Base-by-base conservation (phyloP, 1,140 invertebrate genomes). In the Portunus trituberculatus region DNA sequence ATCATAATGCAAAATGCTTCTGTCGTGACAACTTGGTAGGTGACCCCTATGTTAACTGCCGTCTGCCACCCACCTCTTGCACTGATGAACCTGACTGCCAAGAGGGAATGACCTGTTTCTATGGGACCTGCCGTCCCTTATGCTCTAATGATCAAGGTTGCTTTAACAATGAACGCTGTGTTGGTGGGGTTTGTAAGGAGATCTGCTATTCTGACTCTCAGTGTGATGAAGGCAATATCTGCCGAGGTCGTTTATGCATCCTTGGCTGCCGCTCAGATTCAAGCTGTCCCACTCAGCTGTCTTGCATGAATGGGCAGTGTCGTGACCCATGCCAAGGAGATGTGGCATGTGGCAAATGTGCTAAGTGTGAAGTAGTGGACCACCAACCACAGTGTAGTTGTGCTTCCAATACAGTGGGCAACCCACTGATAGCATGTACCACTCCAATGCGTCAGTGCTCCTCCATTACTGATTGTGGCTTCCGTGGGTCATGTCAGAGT, bases 381-480 rank as follows among this genome's bases (percentile, higher is more conserved):
- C 98, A 99, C 96, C 97, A 98, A 46, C 98, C 98, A 0, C 98
- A 98, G 96, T 99, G 99, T 96, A 98, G 98, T 96, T 99, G 99
- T 96, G 98, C 98, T 4, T 97, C 97, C 45, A 98, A 98, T 96
- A 98, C 98, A 92, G 97, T 98, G 46, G 98, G 98, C 48, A 98
- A 99, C 97, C 98, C 98, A 12, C 97, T 98, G 0, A 97, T 98
- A 1, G 97, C 98, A 95, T 99, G 98, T 96, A 97, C 97, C 29
- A 98, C 98, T 97, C 97, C 98, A 84, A 97, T 97, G 6, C 97
- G 97, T 29, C 88, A 93, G 46, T 97, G 97, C 67, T 91, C 93
- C 25, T 94, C 95, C 25, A 96, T 93, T 32, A 88, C 29, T 46
- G 96, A 96, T 16, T 96, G 96, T 84, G 94, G 95, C 25, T 96